Evolutionary conservation across 1,140 invertebrate species (phyloP).

Genomic region (Hycleus cichorii): DNA sequence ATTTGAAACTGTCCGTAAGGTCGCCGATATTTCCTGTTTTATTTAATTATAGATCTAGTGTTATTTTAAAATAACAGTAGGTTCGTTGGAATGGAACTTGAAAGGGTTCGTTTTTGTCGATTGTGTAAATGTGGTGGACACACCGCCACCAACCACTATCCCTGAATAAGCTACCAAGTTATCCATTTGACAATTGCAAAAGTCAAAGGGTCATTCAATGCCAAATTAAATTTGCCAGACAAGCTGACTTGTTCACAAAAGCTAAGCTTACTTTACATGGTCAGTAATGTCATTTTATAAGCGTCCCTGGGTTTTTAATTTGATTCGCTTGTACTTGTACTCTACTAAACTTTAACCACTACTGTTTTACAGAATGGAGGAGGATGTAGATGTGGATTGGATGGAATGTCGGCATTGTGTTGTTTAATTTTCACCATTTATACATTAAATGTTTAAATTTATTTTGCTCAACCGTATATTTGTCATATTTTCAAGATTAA

Average conservation of each 20-base stretch:
- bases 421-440: conserved; percentile 12
- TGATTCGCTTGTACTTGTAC: conserved; percentile 7
- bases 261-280: conserved; percentile 11
- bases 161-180: conserved; percentile 1
- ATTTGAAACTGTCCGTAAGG: too few species aligned
- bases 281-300: conserved; percentile 16
- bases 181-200: conserved; percentile 9
- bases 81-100: too few species aligned
- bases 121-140: too few species aligned
- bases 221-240: conserved; percentile 13
- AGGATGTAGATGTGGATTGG: too few species aligned
- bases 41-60: too few species aligned
- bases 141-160: not conserved
- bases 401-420: conserved; percentile 12
- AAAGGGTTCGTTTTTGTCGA: too few species aligned
- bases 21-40: too few species aligned
- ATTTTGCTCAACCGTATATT: too few species aligned
- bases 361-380: too few species aligned
- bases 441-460: conserved; percentile 3
- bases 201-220: conserved; percentile 9
- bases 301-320: conserved; percentile 14
- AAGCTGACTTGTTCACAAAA: conserved; percentile 12
- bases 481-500: too few species aligned
- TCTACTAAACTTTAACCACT: conserved; percentile 2
- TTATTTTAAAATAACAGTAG: too few species aligned